Evolutionary conservation across 64 coral and sea anemone species (phyloP), one percentile per base, ranked within the genome.

Genomic region (Montipora efflorescens): DNA sequence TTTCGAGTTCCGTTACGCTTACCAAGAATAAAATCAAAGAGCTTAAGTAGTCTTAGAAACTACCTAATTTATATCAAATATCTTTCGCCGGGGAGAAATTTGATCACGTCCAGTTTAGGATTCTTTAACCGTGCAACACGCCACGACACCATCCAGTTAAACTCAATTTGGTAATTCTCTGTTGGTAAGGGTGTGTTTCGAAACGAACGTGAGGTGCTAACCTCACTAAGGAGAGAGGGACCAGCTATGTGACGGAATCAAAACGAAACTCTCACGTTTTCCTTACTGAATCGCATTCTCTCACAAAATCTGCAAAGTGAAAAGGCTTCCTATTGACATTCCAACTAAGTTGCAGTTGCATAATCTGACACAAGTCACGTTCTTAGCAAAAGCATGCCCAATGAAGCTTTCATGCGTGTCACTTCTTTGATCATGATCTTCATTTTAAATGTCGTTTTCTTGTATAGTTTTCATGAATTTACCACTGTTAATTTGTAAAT

Each of bases 291-390:
- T 55, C 3, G 79, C 52, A 82, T 15, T 52, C 58, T 61, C 22
- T 82, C 79, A 82, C 52, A 20, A 59, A 82, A 5, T 36, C 21
- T 36, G 52, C 7, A 22, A 36, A 44, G 14, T 62, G 13, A 64
- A 61, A 82, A 62, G n/a, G 23, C 7, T 21, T 43, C 16, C 52
- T 82, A 9, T 82, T 43, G 21, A 82, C 21, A 71, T n/a, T 71
- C 19, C 68, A 23, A 20, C 14, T 28, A 4, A 18, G 14, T 82
- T 25, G 3, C n/a, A 14, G 76, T 5, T 13, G 25, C 7, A 43
- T 82, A 82, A 82, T 61, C 79, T 8, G 22, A 36, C 55, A 21
- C 55, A 23, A 82, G 79, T 82, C 79, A 82, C 79, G 58, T 82
- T 28, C 79, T 52, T 62, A 36, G 9, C 55, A 20, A 71, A 21